phyloP scores from a whole-genome alignment of 2,888 invertebrate genomes.

The Portevinia maculata region DNA sequence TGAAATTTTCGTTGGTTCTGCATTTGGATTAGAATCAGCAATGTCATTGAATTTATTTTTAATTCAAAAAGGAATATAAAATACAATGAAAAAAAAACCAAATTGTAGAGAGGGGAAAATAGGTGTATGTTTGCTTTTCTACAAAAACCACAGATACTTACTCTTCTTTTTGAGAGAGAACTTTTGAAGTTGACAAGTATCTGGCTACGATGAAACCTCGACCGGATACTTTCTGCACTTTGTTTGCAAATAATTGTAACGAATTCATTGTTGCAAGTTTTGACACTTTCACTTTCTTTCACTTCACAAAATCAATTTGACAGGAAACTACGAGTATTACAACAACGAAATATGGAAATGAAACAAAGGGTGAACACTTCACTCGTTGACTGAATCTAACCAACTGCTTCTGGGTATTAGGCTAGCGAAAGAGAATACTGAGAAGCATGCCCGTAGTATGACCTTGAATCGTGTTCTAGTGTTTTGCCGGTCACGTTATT shows the following conservation, averaged over 20 bases:
- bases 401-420: slow-evolving; percentile 43
- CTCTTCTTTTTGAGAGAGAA: slow-evolving; percentile 75
- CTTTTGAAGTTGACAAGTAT: slow-evolving; percentile 74
- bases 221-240: slow-evolving; percentile 54
- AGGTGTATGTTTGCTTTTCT: too few species aligned
- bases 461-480: slow-evolving; percentile 36
- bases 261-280: slow-evolving; percentile 58
- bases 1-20: background rate
- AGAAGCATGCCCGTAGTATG: slow-evolving; percentile 11
- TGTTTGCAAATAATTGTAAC: slow-evolving; percentile 69
- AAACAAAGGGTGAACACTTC: slow-evolving; percentile 24
- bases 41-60: background rate
- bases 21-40: background rate
- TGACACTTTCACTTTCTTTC: too few species aligned
- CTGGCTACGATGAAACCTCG: slow-evolving; percentile 56
- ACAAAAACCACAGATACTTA: too few species aligned
- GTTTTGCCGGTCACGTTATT: slow-evolving; percentile 12
- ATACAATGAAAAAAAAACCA: background rate
- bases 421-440: slow-evolving; percentile 25
- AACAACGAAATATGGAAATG: background rate
- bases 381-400: slow-evolving; percentile 40
- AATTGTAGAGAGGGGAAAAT: too few species aligned
- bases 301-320: slow-evolving; percentile 17
- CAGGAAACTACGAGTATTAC: background rate
- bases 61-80: background rate